phyloP scores from a whole-genome alignment of 2,888 invertebrate genomes.

The Ectemnius lituratus region DNA sequence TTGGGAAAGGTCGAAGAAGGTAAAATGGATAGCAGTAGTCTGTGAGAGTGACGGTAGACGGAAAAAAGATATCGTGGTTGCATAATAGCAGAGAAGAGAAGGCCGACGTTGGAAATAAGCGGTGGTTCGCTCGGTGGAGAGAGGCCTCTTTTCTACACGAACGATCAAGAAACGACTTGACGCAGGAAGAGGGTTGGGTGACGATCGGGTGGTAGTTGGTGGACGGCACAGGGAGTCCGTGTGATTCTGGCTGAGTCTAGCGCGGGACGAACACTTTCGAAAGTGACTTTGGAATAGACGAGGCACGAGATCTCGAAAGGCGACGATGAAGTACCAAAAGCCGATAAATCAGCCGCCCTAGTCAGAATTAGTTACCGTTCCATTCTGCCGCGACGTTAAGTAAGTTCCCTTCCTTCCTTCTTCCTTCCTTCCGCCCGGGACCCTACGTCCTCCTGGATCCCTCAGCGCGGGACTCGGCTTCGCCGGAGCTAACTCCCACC shows the following conservation, averaged over 20 bases:
- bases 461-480: constrained; percentile 46
- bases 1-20: neutral
- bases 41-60: constrained; percentile 5
- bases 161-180: constrained; percentile 1
- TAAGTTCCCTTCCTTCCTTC: constrained; percentile 63
- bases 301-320: constrained; percentile 39
- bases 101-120: neutral
- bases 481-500: constrained; percentile 45
- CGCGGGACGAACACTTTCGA: constrained; percentile 34
- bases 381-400: constrained; percentile 73
- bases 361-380: constrained; percentile 73
- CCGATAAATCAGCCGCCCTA: constrained; percentile 71
- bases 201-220: too few species aligned
- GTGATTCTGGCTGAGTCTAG: constrained; percentile 14
- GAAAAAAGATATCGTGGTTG: neutral
- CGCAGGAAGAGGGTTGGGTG: too few species aligned
- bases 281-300: constrained; percentile 30
- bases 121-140: neutral
- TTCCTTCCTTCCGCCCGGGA: constrained; percentile 44
- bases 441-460: constrained; percentile 39
- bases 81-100: neutral
- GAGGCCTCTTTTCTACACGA: constrained; percentile 3
- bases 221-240: too few species aligned
- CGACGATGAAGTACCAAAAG: constrained; percentile 66
- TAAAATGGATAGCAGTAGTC: neutral